phyloP scores from a whole-genome alignment of 2,888 invertebrate genomes.

The Epiblema foenella region DNA sequence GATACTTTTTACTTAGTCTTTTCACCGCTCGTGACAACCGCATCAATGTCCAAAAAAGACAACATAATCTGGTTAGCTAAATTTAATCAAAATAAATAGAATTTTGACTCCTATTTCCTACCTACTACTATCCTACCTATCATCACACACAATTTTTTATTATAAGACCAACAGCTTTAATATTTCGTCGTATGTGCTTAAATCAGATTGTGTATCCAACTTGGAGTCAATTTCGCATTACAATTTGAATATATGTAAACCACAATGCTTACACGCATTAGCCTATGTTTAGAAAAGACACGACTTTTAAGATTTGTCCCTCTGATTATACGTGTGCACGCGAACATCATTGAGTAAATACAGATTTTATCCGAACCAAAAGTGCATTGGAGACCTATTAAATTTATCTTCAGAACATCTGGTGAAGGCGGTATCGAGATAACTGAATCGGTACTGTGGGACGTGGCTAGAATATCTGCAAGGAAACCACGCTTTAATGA shows the following conservation, averaged over 20 bases:
- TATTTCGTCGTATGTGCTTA: no score
- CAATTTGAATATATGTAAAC: no score
- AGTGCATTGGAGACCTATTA: constrained; percentile 26
- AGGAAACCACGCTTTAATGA: constrained; percentile 23
- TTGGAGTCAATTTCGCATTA: no score
- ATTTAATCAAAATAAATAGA: no score
- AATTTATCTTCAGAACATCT: constrained; percentile 33
- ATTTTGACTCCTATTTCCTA: no score
- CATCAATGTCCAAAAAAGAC: no score
- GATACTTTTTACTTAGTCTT: neutral
- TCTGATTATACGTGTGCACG: neutral
- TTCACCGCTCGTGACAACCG: neutral
- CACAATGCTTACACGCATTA: no score
- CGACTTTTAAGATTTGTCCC: neutral
- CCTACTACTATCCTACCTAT: no score
- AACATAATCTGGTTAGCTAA: no score
- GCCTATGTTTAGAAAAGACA: neutral
- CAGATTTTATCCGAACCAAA: constrained; percentile 15
- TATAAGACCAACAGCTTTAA: no score
- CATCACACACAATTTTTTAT: no score
- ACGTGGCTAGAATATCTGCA: constrained; percentile 17
- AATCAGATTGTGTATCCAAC: no score
- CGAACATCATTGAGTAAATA: neutral
- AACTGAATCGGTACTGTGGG: constrained; percentile 11
- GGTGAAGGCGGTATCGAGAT: constrained; percentile 29